phyloP scores from a whole-genome alignment of 1,140 invertebrate species.

The Colletes latitarsis region DNA sequence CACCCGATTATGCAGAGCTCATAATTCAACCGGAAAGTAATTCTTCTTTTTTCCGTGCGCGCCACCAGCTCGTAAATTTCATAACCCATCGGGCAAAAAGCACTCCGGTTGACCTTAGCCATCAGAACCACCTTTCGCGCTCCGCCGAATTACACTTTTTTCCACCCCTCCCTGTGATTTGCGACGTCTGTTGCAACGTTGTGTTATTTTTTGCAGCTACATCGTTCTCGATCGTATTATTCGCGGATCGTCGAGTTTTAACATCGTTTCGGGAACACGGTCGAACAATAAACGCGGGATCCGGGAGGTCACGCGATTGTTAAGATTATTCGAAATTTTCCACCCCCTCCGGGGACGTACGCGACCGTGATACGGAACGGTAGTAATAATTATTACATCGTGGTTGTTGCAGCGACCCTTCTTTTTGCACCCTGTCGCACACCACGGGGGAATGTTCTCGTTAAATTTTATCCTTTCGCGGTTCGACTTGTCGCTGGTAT shows the following conservation, averaged over 20 bases:
- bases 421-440: background rate
- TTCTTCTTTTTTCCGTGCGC: background rate
- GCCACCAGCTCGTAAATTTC: constrained; percentile 34
- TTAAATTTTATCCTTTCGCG: constrained; percentile 4
- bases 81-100: constrained; percentile 19
- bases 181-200: background rate
- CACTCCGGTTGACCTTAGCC: background rate
- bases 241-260: background rate
- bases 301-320: background rate
- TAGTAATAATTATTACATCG: constrained; percentile 3
- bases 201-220: background rate
- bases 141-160: background rate
- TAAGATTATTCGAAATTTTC: constrained; percentile 8
- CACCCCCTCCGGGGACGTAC: background rate
- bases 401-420: no score
- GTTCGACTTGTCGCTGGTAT: background rate
- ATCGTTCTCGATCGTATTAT: background rate
- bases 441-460: background rate
- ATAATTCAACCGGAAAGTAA: constrained; percentile 38
- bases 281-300: no score
- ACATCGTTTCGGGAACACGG: background rate
- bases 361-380: background rate
- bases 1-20: constrained; percentile 37
- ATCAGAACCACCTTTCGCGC: background rate
- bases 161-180: background rate